phyloP scores from a whole-genome alignment of 2,113 vertebrate species.

The Amblyornis subalaris region DNA sequence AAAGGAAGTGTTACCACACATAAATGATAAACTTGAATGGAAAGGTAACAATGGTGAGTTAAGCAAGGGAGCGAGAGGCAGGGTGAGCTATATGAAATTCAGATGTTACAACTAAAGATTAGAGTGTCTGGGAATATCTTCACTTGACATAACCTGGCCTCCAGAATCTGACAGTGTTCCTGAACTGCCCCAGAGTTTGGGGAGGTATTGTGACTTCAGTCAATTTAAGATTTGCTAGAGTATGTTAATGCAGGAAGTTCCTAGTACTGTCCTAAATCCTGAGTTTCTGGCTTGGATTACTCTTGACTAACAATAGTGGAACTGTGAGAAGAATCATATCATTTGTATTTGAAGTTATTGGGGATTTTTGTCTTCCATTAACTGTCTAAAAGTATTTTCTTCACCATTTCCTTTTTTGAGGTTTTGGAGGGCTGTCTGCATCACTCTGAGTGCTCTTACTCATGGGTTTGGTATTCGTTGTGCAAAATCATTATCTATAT shows the following conservation, averaged over 20 bases:
- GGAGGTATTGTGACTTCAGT: not conserved
- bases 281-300: not conserved
- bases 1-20: not conserved
- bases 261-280: not conserved
- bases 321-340: not conserved
- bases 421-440: not conserved
- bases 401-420: not conserved
- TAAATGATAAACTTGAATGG: not conserved
- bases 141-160: not conserved
- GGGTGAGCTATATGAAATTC: not conserved
- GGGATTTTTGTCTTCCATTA: not conserved
- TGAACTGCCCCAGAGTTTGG: not conserved
- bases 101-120: not conserved
- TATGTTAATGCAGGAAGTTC: not conserved
- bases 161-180: not conserved
- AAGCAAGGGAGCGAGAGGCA: not conserved
- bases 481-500: constrained; percentile 30
- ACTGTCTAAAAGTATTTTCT: not conserved
- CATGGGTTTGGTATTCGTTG: constrained; percentile 26
- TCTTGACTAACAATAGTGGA: not conserved
- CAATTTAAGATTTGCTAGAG: not conserved
- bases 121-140: not conserved
- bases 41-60: not conserved
- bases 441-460: not conserved
- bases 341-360: not conserved